Evolutionary conservation across 2,888 invertebrate species (phyloP).

Genomic region (Stegana nigrithorax): DNA sequence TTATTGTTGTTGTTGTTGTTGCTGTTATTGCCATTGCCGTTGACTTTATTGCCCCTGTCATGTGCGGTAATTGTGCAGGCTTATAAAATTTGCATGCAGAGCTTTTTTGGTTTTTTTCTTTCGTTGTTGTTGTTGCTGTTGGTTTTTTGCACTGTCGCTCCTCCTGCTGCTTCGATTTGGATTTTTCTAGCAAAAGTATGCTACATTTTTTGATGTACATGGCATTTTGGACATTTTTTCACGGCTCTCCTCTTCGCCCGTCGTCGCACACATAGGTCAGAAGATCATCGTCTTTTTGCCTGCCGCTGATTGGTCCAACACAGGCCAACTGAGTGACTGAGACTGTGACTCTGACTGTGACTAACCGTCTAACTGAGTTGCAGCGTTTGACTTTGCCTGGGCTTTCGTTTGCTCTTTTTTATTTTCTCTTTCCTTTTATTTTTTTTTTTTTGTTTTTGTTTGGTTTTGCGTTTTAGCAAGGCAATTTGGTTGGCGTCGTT

Average conservation of each 20-base stretch:
- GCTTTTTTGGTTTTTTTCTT: background rate
- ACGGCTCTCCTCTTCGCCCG: too few species aligned
- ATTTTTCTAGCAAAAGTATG: background rate
- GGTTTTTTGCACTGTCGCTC: background rate
- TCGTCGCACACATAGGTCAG: too few species aligned
- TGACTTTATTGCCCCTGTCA: background rate
- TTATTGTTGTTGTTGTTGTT: background rate
- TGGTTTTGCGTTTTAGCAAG: background rate
- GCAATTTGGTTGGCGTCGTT: background rate
- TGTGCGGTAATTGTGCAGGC: constrained; percentile 13
- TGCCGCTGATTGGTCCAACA: constrained; percentile 1
- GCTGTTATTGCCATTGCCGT: background rate
- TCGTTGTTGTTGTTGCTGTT: background rate
- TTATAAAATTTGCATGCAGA: constrained; percentile 7
- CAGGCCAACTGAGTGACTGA: background rate
- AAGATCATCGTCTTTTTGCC: too few species aligned
- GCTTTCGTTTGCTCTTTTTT: background rate
- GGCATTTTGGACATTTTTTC: too few species aligned
- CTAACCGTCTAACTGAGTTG: background rate
- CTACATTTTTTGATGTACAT: background rate
- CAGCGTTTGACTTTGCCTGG: background rate
- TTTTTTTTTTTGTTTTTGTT: background rate
- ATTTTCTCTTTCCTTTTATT: background rate
- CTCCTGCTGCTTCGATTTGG: background rate
- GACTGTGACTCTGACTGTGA: too few species aligned